Base-by-base conservation (phyloP, 2,888 invertebrate species). In the Thyatira batis region DNA sequence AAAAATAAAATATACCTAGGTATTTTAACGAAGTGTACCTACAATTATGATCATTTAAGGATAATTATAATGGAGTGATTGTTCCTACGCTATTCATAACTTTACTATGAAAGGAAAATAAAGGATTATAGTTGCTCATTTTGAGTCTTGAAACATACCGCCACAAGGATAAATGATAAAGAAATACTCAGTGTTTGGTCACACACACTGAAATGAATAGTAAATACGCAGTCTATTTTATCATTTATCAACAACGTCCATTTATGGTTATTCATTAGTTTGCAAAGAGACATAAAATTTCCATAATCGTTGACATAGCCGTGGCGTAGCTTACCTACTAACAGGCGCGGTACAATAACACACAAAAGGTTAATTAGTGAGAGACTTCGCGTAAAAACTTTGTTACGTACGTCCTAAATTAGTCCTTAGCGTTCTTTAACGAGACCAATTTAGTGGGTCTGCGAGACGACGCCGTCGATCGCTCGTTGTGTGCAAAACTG, bases 401-500 rank as follows among this genome's bases (percentile, higher is more conserved):
- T 75, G 84, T 82, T 84, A 80, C 69, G 70, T 74, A 76, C 77
- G 67, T 77, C 75, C 80, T 83, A 87, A 89, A 89, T 89, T 87
- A 89, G 85, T 84, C 82, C 80, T 85, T 80, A 85, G 80, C 74
- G 76, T 80, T 82, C 82, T 78, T 78, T 85, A 85, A 85, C 84
- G 83, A 86, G 78, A 71, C 83, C 85, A 88, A 90, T 90, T 89
- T 87, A 85, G 85, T 68, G 67, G 77, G 77, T 76, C 78, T 66
- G 68, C 75, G 79, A 80, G 82, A 82, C 80, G 80, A 76, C 78
- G 78, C 76, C 78, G 78, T 69, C 79, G 81, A 82, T 80, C 80
- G 79, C 70, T 77, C 73, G 84, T 84, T 84, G 84, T 85, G 85
- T 84, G 87, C 87, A 83, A 85, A 86, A 84, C 80, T 81, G 82